These are phyloP conservation scores for Pimephales promelas DNA, from an alignment of 2,113 vertebrate genomes.

Conservation along the genomic window DNA sequence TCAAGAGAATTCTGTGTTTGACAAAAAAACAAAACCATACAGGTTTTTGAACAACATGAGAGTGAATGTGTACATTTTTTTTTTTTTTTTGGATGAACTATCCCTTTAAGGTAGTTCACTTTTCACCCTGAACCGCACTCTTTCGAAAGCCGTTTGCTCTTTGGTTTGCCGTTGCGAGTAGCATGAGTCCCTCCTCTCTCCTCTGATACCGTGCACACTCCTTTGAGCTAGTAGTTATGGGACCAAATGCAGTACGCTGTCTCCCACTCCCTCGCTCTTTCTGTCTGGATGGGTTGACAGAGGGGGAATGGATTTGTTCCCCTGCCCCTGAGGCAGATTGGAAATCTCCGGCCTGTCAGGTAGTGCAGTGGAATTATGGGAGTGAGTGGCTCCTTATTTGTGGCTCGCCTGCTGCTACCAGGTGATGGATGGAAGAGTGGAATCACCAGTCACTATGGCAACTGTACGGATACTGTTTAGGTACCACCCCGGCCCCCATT, in stretches of 20 bases:
- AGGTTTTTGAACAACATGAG: not conserved
- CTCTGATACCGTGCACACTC: conserved; percentile 16
- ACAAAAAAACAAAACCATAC: not conserved
- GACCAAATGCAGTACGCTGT: conserved; percentile 30
- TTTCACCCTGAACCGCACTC: not conserved
- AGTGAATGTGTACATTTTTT: not conserved
- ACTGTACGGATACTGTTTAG: conserved; percentile 22
- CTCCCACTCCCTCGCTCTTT: conserved; percentile 26
- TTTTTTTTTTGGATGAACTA: too few species aligned
- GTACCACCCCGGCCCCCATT: not conserved
- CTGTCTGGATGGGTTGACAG: conserved; percentile 44
- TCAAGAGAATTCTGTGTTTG: not conserved
- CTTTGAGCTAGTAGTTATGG: conserved; percentile 38
- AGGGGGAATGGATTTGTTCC: conserved; percentile 49
- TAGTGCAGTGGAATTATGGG: conserved; percentile 49
- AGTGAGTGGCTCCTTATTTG: conserved; percentile 39
- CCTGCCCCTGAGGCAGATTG: conserved; percentile 40
- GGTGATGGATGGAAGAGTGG: conserved; percentile 34
- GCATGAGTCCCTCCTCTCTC: not conserved
- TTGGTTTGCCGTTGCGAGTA: not conserved
- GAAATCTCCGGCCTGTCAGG: conserved; percentile 51
- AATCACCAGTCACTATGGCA: conserved; percentile 41
- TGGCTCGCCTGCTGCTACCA: conserved; percentile 25
- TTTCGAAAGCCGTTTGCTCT: not conserved
- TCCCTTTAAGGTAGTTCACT: not conserved